Conservation (phyloP, 2,797 vertebrate species). For the Astyanax mexicanus region DNA sequence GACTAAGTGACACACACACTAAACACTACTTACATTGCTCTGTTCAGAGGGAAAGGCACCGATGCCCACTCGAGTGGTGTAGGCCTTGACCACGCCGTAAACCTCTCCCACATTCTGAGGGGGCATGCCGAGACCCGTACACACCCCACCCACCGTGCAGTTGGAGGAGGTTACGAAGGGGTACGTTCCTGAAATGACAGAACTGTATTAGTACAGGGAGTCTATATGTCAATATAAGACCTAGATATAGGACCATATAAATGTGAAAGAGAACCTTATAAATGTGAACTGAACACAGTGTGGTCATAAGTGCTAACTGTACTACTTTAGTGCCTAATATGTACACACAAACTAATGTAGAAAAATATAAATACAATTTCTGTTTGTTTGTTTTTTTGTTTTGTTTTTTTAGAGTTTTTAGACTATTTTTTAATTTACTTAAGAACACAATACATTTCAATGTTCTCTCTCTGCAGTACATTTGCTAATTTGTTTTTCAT, state of each 20-base stretch:
- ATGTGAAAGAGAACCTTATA: too few species aligned
- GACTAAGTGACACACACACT: neutral
- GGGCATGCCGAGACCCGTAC: slow-evolving; percentile 95
- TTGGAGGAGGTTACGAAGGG: slow-evolving; percentile 98
- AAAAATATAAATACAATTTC: too few species aligned
- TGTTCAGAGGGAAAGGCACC: slow-evolving; percentile 97
- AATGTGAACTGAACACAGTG: too few species aligned
- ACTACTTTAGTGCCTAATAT: too few species aligned
- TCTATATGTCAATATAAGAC: neutral
- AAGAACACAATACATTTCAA: too few species aligned
- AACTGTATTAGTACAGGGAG: neutral
- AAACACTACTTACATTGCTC: slow-evolving; percentile 84
- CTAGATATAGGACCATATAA: neutral
- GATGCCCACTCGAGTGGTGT: slow-evolving; percentile 96
- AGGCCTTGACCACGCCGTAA: slow-evolving; percentile 95
- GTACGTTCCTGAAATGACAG: slow-evolving; percentile 87
- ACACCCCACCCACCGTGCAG: slow-evolving; percentile 97
- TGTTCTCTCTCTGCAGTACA: too few species aligned
- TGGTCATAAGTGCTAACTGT: too few species aligned
- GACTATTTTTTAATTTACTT: too few species aligned
- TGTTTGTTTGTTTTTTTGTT: too few species aligned
- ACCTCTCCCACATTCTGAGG: slow-evolving; percentile 94
- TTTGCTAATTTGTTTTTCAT: too few species aligned
- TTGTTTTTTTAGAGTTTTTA: too few species aligned
- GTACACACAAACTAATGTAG: too few species aligned